A percentile compares a stretch with the other conserved stretches of the same genome.
Conservation (phyloP, 2,888 invertebrate genomes). For the Lydus trimaculatus region DNA sequence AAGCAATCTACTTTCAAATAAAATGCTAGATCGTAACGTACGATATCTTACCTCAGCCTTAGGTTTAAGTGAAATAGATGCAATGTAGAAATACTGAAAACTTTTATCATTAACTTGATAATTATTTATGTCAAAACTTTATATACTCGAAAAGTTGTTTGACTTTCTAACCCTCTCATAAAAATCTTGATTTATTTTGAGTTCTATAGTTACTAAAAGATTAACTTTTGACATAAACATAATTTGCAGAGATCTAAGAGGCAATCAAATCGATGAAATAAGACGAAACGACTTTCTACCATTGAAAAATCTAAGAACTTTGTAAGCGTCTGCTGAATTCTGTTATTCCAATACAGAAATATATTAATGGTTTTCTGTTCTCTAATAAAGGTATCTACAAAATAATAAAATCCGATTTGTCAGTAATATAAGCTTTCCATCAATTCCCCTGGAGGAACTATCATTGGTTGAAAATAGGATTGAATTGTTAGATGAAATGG, state of each 20-base stretch:
- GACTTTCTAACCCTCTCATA: too few species aligned
- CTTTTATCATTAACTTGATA: too few species aligned
- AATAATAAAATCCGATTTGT: conserved; percentile 58
- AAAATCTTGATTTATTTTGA: too few species aligned
- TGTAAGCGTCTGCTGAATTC: conserved; percentile 17
- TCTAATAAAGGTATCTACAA: conserved; percentile 54
- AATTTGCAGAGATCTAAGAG: conserved; percentile 21
- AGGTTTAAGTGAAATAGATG: too few species aligned
- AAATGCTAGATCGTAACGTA: too few species aligned
- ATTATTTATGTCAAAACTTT: too few species aligned
- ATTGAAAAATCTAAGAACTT: conserved; percentile 6
- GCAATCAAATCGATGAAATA: conserved; percentile 21
- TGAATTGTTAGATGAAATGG: conserved; percentile 51
- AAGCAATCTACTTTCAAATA: too few species aligned
- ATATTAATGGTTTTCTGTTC: not conserved
- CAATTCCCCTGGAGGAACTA: conserved; percentile 58
- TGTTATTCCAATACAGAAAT: not conserved
- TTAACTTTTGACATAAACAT: too few species aligned
- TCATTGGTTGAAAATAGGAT: conserved; percentile 63
- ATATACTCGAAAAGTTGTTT: too few species aligned
- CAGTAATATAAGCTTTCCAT: conserved; percentile 54
- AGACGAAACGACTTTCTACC: conserved; percentile 14
- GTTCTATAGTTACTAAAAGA: too few species aligned
- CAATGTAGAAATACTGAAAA: too few species aligned
- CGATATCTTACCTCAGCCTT: too few species aligned